A percentile compares a stretch with the other conserved stretches of the same genome.
phyloP scores from a whole-genome alignment of 1,140 invertebrate species.

The Zaprionus camerounensis region DNA sequence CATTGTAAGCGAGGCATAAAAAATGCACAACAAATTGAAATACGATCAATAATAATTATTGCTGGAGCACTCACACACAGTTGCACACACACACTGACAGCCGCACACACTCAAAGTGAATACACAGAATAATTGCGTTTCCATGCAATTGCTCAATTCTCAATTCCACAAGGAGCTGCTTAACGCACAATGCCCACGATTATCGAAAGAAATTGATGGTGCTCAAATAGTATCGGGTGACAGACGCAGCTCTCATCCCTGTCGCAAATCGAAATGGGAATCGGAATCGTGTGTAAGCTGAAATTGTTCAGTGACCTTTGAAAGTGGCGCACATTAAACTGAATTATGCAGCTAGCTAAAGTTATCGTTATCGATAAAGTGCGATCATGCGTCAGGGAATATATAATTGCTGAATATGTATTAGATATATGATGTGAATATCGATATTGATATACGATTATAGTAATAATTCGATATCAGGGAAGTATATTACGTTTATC shows the following conservation, averaged over 20 bases:
- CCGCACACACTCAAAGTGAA: slow-evolving; percentile 46
- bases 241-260: slow-evolving; percentile 7
- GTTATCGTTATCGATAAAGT: slow-evolving; percentile 12
- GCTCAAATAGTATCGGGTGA: slow-evolving; percentile 40
- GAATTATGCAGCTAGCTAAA: background rate
- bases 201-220: slow-evolving; percentile 53
- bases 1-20: slow-evolving; percentile 66
- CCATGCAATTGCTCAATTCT: slow-evolving; percentile 81
- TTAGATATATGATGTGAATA: background rate
- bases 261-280: background rate
- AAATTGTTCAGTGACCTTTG: slow-evolving; percentile 25
- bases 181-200: slow-evolving; percentile 49
- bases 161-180: slow-evolving; percentile 72
- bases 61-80: slow-evolving; percentile 39
- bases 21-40: slow-evolving; percentile 79
- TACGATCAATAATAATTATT: slow-evolving; percentile 82
- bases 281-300: background rate
- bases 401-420: background rate
- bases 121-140: slow-evolving; percentile 81
- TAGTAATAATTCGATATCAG: too few relatives aligned
- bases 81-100: background rate
- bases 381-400: background rate
- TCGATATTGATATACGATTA: too few relatives aligned
- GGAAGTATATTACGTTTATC: background rate
- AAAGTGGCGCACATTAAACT: slow-evolving; percentile 9